A percentile compares a stretch with the other conserved stretches of the same genome.
phyloP scores from a whole-genome alignment of 2,888 invertebrate species.

The Melieria omissa region DNA sequence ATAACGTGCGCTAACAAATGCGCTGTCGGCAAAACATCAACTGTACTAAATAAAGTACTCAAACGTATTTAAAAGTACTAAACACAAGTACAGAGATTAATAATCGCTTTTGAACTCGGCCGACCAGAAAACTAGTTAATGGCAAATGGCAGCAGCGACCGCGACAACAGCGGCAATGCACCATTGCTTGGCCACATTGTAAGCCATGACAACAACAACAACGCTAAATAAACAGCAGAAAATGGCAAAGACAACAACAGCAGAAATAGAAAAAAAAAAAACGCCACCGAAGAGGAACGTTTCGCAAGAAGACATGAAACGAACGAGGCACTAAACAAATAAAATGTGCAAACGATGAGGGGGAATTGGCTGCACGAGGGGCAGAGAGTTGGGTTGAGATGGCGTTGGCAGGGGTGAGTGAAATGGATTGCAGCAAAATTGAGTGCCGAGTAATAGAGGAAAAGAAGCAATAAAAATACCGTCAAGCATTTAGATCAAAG shows the following conservation, averaged over 20 bases:
- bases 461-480: too few relatives aligned
- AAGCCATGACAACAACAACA: background rate
- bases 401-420: too few relatives aligned
- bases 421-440: too few relatives aligned
- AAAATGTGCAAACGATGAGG: too few relatives aligned
- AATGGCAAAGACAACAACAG: background rate
- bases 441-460: too few relatives aligned
- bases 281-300: background rate
- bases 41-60: constrained; percentile 60
- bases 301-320: background rate
- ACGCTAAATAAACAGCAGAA: background rate
- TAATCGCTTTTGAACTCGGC: constrained; percentile 64
- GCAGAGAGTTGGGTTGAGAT: too few relatives aligned
- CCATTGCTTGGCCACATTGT: background rate
- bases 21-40: constrained; percentile 59
- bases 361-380: too few relatives aligned
- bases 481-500: too few relatives aligned
- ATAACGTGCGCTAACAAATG: background rate
- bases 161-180: background rate
- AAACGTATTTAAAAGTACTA: constrained; percentile 61
- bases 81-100: constrained; percentile 62
- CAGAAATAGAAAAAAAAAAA: background rate
- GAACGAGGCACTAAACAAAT: too few relatives aligned
- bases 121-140: constrained; percentile 63
- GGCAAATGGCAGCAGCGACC: constrained; percentile 42